Base-by-base conservation (phyloP, 2,888 invertebrate genomes). In the Cristatella mucedo region DNA sequence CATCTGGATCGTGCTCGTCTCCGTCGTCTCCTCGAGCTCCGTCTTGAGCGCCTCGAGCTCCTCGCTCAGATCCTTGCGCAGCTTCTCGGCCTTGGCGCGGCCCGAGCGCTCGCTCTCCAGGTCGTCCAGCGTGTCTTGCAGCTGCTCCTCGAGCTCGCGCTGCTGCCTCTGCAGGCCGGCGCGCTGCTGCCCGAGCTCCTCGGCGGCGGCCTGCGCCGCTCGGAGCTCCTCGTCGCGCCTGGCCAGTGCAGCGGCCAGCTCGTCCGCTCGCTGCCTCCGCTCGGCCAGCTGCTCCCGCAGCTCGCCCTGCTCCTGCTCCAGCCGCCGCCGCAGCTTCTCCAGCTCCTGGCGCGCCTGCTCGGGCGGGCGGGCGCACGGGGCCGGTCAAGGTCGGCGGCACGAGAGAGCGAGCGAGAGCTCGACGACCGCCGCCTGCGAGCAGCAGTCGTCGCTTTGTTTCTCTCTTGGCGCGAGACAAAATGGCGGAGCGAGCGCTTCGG, bases 161-260 rank as follows among this genome's bases (percentile, higher is more conserved):
- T 95, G 33, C 46, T 60, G 57, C 49, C 63, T 66, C 46, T 51
- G 50, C 4, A 54, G 40, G n/a, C n/a, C n/a, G n/a, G n/a, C 26
- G 19, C 21, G 34, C 33, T 43, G 33, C n/a, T 38, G 26, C 13
- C 29, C 16, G 9, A 37, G 33, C 31, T 43, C 43, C 21, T 41
- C 40, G 22, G 41, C 54, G 56, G 52, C 53, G 50, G 80, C 76
- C 60, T 83, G 74, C 0, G 87, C 80, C 50, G 76, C 76, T 1
- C 86, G 82, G 2, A 95, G 70, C 64, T 97, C 95, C 60, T 93
- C 93, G 57, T 97, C 95, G 36, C 91, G 76, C 59, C 89, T 91
- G 21, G 74, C 76, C 46, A 87, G 65, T 51, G 80, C 80, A 2
- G 77, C 67, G 65, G 93, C 93, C 49, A 95, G 64, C 58, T 97